These are phyloP conservation scores for Thecophora atra DNA, from an alignment of 2,888 invertebrate species.

Conservation along the genomic window DNA sequence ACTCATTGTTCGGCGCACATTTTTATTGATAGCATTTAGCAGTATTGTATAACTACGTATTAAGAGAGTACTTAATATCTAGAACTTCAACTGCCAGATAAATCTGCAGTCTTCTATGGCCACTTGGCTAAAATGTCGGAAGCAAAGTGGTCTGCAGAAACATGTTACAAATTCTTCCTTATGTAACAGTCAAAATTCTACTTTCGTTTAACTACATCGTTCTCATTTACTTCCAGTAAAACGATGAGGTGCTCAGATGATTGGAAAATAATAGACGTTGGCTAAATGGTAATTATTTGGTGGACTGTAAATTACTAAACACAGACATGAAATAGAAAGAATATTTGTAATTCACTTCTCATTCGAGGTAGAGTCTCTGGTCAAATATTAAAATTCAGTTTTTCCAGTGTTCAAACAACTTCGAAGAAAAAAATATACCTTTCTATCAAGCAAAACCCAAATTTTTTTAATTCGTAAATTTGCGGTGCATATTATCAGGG, in stretches of 20 bases:
- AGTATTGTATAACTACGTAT: conserved; percentile 54
- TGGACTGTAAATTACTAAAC: too few species aligned
- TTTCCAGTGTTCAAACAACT: conserved; percentile 61
- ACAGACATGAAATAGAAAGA: too few species aligned
- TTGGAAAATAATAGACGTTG: too few species aligned
- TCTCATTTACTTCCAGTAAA: too few species aligned
- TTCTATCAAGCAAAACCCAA: conserved; percentile 63
- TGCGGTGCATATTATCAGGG: conserved; percentile 62
- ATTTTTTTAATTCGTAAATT: conserved; percentile 48
- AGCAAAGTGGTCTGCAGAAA: conserved; percentile 41
- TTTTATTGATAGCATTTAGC: neutral
- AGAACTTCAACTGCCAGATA: conserved; percentile 58
- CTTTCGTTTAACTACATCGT: too few species aligned
- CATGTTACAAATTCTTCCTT: conserved; percentile 45
- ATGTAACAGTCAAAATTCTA: too few species aligned
- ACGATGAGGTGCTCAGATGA: too few species aligned
- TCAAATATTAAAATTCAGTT: conserved; percentile 55
- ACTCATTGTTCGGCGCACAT: neutral
- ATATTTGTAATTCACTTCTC: conserved; percentile 6
- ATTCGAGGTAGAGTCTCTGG: conserved; percentile 61
- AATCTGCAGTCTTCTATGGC: conserved; percentile 42
- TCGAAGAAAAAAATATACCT: conserved; percentile 59
- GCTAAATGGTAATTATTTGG: conserved; percentile 22
- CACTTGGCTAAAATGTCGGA: conserved; percentile 34
- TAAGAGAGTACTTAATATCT: conserved; percentile 45